These are phyloP conservation scores for Hirtodrosophila alboralis DNA, from an alignment of 2,888 invertebrate genomes.

Conservation along the genomic window DNA sequence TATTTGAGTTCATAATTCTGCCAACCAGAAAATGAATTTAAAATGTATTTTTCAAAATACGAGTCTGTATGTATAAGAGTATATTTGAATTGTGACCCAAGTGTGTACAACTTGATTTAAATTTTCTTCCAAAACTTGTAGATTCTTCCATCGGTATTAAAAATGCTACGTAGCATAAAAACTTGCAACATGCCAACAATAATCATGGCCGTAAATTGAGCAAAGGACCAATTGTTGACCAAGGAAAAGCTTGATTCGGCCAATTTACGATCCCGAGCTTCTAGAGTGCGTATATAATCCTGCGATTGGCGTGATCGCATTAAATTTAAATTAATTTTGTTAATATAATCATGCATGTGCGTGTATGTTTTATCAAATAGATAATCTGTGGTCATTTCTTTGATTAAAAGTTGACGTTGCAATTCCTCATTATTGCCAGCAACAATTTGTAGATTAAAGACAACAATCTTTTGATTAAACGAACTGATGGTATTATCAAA, in stretches of 20 bases:
- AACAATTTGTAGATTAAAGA: conserved; percentile 90
- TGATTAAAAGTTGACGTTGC: conserved; percentile 82
- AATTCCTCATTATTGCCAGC: conserved; percentile 86
- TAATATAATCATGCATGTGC: conserved; percentile 87
- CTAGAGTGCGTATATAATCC: conserved; percentile 89
- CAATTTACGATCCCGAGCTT: conserved; percentile 92
- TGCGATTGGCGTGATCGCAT: conserved; percentile 88
- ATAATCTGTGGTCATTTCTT: conserved; percentile 84
- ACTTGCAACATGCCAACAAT: conserved; percentile 90
- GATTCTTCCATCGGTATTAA: conserved; percentile 86
- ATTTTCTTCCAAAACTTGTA: conserved; percentile 80
- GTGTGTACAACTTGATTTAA: background rate
- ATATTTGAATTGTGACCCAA: no score
- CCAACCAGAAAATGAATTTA: no score
- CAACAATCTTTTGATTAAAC: conserved; percentile 92
- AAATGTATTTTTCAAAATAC: no score
- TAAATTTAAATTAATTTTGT: conserved; percentile 87
- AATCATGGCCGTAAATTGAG: conserved; percentile 90
- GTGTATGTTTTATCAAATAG: conserved; percentile 86
- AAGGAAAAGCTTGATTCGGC: conserved; percentile 91
- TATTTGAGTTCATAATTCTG: no score
- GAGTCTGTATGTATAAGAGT: no score
- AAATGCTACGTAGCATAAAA: conserved; percentile 90
- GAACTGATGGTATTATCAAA: conserved; percentile 94
- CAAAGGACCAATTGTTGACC: conserved; percentile 91